phyloP scores from a whole-genome alignment of 1,140 invertebrate species.

The Drosophila setifemur region DNA sequence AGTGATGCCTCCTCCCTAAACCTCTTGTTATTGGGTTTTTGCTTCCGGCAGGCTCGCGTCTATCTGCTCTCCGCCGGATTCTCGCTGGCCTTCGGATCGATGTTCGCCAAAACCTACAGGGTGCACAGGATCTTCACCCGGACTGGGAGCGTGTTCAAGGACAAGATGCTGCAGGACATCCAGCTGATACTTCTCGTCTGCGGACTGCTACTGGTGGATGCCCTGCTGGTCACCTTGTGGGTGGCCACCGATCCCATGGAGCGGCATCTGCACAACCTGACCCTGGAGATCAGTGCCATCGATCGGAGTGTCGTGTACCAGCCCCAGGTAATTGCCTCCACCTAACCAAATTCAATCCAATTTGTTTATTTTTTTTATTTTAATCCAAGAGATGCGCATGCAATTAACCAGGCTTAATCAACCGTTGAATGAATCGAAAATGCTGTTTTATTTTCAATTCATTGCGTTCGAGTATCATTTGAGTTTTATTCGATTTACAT shows the following conservation, averaged over 20 bases:
- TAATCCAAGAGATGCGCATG: no score
- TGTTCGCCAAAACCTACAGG: constrained; percentile 95
- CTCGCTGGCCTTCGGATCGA: constrained; percentile 93
- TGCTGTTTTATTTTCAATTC: no score
- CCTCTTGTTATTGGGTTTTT: background rate
- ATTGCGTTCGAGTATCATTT: no score
- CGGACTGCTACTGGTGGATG: constrained; percentile 90
- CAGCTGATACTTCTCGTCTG: constrained; percentile 91
- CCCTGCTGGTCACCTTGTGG: constrained; percentile 91
- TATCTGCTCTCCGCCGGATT: constrained; percentile 94
- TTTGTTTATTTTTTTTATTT: background rate
- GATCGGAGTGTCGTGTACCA: constrained; percentile 93
- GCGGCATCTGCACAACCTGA: constrained; percentile 91
- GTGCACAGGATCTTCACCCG: constrained; percentile 93
- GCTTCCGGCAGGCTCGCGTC: constrained; percentile 87
- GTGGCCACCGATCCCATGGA: constrained; percentile 92
- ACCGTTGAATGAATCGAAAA: no score
- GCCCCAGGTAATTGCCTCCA: constrained; percentile 87
- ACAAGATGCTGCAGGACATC: constrained; percentile 91
- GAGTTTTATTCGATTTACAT: no score
- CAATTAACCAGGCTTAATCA: no score
- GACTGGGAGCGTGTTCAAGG: constrained; percentile 85
- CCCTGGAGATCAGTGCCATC: constrained; percentile 88
- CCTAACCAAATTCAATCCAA: no score
- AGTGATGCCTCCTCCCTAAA: no score